Evolutionary conservation across 2,888 invertebrate genomes (phyloP).

Genomic region (Thera obeliscata): DNA sequence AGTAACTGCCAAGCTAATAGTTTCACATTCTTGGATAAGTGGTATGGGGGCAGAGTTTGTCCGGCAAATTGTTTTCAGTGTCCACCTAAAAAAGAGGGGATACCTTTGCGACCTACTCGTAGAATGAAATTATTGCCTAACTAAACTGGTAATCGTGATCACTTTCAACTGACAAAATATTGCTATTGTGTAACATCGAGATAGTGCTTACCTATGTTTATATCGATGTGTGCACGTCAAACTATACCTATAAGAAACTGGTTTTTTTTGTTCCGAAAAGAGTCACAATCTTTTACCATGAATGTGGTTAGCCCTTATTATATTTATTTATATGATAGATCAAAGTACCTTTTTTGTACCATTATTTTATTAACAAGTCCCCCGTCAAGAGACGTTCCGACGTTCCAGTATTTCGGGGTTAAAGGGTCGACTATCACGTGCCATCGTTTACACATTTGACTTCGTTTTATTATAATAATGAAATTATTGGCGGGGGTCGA

Average conservation of each 20-base stretch:
- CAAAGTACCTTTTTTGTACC: too few species aligned
- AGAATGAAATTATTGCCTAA: neutral
- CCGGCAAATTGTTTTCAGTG: neutral
- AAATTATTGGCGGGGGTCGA: slow-evolving; percentile 68
- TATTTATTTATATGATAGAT: too few species aligned
- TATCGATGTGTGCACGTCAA: neutral
- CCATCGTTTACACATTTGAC: slow-evolving; percentile 78
- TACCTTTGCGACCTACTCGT: neutral
- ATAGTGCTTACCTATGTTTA: neutral
- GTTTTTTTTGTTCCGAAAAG: neutral
- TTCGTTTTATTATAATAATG: slow-evolving; percentile 80
- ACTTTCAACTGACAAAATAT: neutral
- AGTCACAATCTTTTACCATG: neutral
- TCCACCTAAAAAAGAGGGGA: neutral
- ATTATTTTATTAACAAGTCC: too few species aligned
- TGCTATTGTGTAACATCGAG: neutral
- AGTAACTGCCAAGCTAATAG: neutral
- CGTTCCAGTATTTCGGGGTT: slow-evolving; percentile 11
- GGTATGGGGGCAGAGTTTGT: neutral
- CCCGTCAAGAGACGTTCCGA: neutral
- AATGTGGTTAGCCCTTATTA: too few species aligned
- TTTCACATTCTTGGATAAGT: neutral
- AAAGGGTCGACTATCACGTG: slow-evolving; percentile 61
- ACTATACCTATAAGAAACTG: neutral
- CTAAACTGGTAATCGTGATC: neutral